A percentile compares a stretch with the other conserved stretches of the same genome.
phyloP scores from a whole-genome alignment of 2,113 vertebrate species.

The Pterocles burchelli region DNA sequence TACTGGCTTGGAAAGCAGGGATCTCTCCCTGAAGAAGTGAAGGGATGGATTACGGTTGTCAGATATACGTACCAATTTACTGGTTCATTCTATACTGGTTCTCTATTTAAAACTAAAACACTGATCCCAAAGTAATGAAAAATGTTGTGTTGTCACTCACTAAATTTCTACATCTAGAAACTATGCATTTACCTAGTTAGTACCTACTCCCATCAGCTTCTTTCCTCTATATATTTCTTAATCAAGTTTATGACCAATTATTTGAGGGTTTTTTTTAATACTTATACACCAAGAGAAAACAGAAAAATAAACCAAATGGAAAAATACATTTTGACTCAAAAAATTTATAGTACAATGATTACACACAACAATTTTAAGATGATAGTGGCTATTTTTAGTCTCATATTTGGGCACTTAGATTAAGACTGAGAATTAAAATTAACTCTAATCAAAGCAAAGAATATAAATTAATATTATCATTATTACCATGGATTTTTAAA shows the following conservation, averaged over 20 bases:
- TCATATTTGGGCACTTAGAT: not conserved
- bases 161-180: not conserved
- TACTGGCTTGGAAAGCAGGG: not conserved
- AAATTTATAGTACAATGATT: not conserved
- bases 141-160: not conserved
- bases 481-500: not conserved
- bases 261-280: not conserved
- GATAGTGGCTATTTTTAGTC: not conserved
- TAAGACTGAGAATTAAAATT: not conserved
- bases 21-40: not conserved
- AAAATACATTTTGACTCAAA: not conserved
- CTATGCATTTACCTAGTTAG: not conserved
- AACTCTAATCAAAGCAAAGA: not conserved
- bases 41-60: not conserved
- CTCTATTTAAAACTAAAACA: not conserved
- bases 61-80: not conserved
- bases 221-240: not conserved
- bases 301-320: not conserved
- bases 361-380: not conserved
- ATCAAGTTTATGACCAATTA: not conserved
- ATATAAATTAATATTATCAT: not conserved
- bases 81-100: not conserved
- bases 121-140: not conserved
- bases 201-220: not conserved
- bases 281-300: not conserved